These are phyloP conservation scores for Theropithecus gelada DNA, from an alignment of 2,113 vertebrate genomes.

Conservation along the genomic window DNA sequence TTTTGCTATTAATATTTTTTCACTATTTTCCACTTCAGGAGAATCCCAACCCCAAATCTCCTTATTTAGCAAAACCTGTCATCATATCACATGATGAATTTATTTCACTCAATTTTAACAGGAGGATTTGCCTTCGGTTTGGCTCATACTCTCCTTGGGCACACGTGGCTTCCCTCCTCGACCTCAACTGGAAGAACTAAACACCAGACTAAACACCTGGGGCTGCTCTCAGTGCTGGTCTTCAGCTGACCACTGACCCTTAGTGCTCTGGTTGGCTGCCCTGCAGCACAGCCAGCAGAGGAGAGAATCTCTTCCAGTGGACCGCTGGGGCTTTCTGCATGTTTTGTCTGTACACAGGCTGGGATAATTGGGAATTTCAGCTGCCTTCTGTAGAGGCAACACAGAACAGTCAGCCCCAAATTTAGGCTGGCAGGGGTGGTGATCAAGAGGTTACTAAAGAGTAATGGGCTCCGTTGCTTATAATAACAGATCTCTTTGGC, in stretches of 20 bases:
- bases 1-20: background rate
- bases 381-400: background rate
- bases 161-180: accelerated
- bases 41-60: background rate
- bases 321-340: background rate
- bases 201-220: background rate
- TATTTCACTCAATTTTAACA: background rate
- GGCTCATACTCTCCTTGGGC: background rate
- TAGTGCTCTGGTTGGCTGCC: background rate
- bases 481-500: background rate
- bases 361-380: background rate
- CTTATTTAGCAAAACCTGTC: background rate
- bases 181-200: background rate
- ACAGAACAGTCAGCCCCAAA: background rate
- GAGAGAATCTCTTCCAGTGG: too few species aligned
- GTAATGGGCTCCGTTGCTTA: background rate
- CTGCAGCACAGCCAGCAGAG: accelerated
- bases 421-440: too few species aligned
- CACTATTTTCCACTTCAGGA: background rate
- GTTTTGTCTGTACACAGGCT: background rate
- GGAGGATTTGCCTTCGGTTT: background rate
- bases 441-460: background rate
- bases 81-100: background rate
- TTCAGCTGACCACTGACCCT: background rate
- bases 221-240: background rate